Base-by-base conservation (phyloP, 2,113 vertebrate species). In the Mus pahari region DNA sequence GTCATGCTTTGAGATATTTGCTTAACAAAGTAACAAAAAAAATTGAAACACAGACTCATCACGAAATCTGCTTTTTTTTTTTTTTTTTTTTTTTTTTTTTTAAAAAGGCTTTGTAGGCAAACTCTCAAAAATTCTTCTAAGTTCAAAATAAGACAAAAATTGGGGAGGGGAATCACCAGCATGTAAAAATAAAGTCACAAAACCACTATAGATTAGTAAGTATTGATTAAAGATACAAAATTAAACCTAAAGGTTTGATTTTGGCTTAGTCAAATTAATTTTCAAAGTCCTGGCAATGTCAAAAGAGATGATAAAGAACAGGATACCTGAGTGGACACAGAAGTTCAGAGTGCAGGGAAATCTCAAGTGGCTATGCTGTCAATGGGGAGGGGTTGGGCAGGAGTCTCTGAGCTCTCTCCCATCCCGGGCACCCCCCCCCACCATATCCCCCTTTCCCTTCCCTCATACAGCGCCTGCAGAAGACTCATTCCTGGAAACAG, bases 111-210 rank as follows among this genome's bases (percentile, higher is more conserved):
- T 58, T 73, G 82, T 31, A 33, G 53, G 50, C 42, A 93, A 83
- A 92, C 50, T 74, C 39, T 94, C 68, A 70, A 86, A 96, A 95
- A 86, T 81, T 16, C 45, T 91, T 78, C 71, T 50, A 84, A 66
- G 71, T 91, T 93, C 48, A 81, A 91, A 95, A 78, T 68, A 62
- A 77, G 58, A 86, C 74, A 64, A 42, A 88, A 84, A 73, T 6
- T 68, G 31, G 53, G 45, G 39, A 83, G 19, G 62, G 42, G 36
- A 39, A 31, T 3, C 31, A 91, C 6, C 39, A 75, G 28, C 16
- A 70, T 71, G 16, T 70, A 94, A 95, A 94, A 92, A 92, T 39
- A 84, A 45, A 20, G 73, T 89, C 86, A 84, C 45, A 39, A 81
- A 50, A 45, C 45, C 11, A 7, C 77, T 92, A 70, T 13, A 48